phyloP scores from a whole-genome alignment of 2,113 vertebrate genomes.

The Origma solitaria region DNA sequence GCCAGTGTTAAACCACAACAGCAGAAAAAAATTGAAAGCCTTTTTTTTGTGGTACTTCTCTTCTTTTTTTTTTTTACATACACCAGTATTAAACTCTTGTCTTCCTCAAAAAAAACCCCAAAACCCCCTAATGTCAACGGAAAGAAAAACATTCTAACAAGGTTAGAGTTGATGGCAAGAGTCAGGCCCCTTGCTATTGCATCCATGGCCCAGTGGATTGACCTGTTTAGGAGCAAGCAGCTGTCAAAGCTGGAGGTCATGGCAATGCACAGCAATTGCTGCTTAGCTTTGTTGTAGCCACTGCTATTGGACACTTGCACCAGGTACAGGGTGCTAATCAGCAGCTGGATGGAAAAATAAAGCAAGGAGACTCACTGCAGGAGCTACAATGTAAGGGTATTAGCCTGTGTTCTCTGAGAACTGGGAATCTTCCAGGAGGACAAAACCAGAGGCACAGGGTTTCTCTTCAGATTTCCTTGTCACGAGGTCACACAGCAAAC shows the following conservation, averaged over 20 bases:
- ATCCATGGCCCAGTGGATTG: background rate
- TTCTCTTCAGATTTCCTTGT: background rate
- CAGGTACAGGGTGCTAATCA: background rate
- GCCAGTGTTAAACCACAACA: background rate
- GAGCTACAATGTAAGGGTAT: background rate
- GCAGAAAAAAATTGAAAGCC: background rate
- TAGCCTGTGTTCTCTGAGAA: background rate
- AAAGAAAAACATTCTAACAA: background rate
- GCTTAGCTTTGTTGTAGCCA: background rate
- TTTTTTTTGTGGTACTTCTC: background rate
- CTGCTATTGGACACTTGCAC: background rate
- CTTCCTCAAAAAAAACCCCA: background rate
- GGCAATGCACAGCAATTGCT: background rate
- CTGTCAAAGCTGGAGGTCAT: background rate
- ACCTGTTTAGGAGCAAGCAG: background rate
- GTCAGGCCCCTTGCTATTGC: background rate
- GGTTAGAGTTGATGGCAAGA: background rate
- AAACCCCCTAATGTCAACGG: background rate
- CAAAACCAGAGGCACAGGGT: background rate
- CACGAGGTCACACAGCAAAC: background rate
- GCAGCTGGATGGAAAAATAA: background rate
- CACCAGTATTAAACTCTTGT: background rate
- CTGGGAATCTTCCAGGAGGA: background rate
- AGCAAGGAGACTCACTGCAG: background rate
- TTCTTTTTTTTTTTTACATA: too few relatives aligned